Percentiles rank a stretch among this genome's conserved stretches.
Conservation (phyloP, 2,113 vertebrate species). For the Salvelinus fontinalis region DNA sequence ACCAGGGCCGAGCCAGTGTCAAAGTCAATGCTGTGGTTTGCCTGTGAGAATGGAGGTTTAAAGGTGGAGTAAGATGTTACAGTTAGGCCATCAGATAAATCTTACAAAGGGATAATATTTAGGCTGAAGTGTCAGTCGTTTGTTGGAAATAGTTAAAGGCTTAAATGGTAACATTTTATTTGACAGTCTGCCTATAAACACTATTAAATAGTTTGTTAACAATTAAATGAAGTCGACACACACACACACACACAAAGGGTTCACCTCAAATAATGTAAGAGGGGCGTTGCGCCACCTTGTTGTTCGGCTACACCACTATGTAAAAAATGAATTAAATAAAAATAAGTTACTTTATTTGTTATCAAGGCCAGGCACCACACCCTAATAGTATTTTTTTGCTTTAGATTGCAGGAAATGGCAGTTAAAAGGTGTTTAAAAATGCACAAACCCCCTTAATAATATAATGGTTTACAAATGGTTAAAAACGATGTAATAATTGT, state of each 20-base stretch:
- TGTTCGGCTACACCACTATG: too few relatives aligned
- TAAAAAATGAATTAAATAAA: too few relatives aligned
- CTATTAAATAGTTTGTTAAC: too few relatives aligned
- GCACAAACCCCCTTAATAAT: neutral
- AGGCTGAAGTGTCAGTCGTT: neutral
- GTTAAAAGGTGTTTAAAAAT: too few relatives aligned
- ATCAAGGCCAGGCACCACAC: too few relatives aligned
- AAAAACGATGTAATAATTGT: too few relatives aligned
- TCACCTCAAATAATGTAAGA: neutral
- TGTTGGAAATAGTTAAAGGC: neutral
- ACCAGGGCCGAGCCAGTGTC: slow-evolving; percentile 95
- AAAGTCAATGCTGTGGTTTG: slow-evolving; percentile 89
- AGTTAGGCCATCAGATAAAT: neutral
- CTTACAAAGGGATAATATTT: neutral
- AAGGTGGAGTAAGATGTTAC: neutral
- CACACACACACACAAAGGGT: neutral
- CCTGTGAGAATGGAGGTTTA: slow-evolving; percentile 61
- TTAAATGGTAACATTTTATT: slow-evolving; percentile 2
- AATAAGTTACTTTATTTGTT: too few relatives aligned
- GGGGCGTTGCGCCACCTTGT: too few relatives aligned
- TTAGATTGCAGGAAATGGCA: too few relatives aligned
- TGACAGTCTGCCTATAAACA: neutral
- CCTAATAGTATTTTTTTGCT: too few relatives aligned
- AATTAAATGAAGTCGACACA: too few relatives aligned
- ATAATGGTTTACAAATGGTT: neutral